phyloP scores from a whole-genome alignment of 2,113 vertebrate species.

The Lathamus discolor region DNA sequence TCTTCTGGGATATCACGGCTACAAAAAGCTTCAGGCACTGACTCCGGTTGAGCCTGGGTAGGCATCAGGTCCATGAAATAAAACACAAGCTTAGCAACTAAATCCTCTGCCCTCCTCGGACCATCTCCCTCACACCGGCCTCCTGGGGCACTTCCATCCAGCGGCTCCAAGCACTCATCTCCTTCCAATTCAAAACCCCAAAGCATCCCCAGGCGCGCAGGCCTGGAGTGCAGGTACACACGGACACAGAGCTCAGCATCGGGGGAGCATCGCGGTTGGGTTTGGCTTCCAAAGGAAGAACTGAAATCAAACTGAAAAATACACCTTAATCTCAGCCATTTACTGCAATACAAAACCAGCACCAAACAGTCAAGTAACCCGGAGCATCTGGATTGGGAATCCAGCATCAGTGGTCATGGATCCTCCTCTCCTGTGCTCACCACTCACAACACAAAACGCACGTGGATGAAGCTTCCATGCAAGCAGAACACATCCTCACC shows the following conservation, averaged over 20 bases:
- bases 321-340: neutral
- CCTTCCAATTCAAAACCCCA: neutral
- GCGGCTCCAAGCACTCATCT: conserved; percentile 8
- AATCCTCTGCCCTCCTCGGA: neutral
- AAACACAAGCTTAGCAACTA: conserved; percentile 28
- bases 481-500: neutral
- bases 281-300: neutral
- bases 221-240: neutral
- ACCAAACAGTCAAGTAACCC: conserved; percentile 19
- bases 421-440: neutral
- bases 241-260: neutral
- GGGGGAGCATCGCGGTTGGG: neutral
- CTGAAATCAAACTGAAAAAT: neutral
- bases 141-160: neutral
- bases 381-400: neutral
- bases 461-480: neutral
- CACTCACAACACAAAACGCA: neutral
- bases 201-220: neutral
- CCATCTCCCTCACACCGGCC: neutral
- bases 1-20: conserved; percentile 55
- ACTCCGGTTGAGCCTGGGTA: conserved; percentile 51
- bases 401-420: neutral
- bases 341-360: neutral
- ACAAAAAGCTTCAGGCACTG: conserved; percentile 56
- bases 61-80: conserved; percentile 63